These are phyloP conservation scores for Zootermopsis nevadensis DNA, from an alignment of 2,888 invertebrate genomes.

Conservation along the genomic window DNA sequence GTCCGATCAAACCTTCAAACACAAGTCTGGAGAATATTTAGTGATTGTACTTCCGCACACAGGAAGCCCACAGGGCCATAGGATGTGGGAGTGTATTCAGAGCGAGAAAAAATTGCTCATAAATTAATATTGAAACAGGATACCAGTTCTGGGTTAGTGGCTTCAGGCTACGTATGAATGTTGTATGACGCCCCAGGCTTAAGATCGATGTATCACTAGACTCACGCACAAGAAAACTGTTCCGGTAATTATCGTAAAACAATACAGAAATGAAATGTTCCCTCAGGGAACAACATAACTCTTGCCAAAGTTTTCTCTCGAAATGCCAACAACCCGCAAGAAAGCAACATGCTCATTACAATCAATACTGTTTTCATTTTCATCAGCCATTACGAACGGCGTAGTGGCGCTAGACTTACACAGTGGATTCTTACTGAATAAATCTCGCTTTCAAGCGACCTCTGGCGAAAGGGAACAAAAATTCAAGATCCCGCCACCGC, in stretches of 20 bases:
- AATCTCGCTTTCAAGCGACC: too few relatives aligned
- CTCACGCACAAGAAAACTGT: neutral
- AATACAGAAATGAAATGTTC: constrained; percentile 1
- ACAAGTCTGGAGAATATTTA: neutral
- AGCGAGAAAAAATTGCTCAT: neutral
- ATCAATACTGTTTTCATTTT: neutral
- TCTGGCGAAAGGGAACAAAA: too few relatives aligned
- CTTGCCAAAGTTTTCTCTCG: neutral
- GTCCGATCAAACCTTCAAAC: constrained; percentile 33
- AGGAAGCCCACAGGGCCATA: constrained; percentile 1
- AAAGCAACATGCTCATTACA: neutral
- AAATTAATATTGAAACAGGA: constrained; percentile 32
- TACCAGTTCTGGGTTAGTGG: too few relatives aligned
- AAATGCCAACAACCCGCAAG: neutral
- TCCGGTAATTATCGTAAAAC: constrained; percentile 18
- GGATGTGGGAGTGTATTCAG: neutral
- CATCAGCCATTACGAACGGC: neutral
- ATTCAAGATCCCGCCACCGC: too few relatives aligned
- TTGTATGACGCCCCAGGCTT: neutral
- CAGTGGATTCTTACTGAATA: too few relatives aligned
- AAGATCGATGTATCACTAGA: neutral
- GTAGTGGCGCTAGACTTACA: too few relatives aligned
- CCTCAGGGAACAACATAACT: neutral
- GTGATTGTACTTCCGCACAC: constrained; percentile 27
- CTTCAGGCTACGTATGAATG: neutral